These are phyloP conservation scores for Protobothrops flavoviridis DNA, from an alignment of 2,113 vertebrate species.

Conservation along the genomic window DNA sequence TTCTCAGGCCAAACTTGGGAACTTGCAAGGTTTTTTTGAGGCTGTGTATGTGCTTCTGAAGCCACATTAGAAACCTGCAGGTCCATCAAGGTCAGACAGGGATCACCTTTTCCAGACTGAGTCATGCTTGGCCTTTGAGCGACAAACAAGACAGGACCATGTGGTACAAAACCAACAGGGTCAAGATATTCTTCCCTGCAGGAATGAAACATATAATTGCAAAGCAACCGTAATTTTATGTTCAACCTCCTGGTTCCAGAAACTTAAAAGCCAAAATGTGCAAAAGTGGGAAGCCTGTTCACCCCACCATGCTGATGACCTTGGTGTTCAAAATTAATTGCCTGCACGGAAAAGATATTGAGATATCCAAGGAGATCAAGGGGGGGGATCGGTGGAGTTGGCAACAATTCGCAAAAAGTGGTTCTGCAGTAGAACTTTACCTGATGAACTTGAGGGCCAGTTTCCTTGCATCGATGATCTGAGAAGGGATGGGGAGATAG, in stretches of 20 bases:
- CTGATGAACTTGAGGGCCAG: slow-evolving; percentile 86
- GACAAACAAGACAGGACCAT: too few species aligned
- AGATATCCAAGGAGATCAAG: not conserved
- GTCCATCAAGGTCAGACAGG: not conserved
- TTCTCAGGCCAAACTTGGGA: too few species aligned
- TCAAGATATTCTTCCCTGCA: not conserved
- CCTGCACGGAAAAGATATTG: not conserved
- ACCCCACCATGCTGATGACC: not conserved
- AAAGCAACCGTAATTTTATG: not conserved
- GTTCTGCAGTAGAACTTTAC: slow-evolving; percentile 64
- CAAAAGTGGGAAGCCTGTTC: not conserved
- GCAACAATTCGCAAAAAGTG: not conserved
- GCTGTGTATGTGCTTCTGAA: not conserved
- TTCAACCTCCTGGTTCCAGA: not conserved
- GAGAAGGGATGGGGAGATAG: slow-evolving; percentile 63
- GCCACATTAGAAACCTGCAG: not conserved
- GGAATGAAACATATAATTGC: not conserved
- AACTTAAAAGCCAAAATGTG: too few species aligned
- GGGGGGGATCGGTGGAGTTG: not conserved
- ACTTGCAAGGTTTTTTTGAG: not conserved
- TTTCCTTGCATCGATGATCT: slow-evolving; percentile 68
- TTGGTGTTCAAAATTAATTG: not conserved
- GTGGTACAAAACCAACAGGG: too few species aligned
- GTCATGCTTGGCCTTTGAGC: too few species aligned
- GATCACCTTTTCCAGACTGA: not conserved